A percentile compares a stretch with the other conserved stretches of the same genome.
These are phyloP conservation scores for Corydoras maculifer DNA, from an alignment of 2,113 vertebrate species.

Conservation along the genomic window DNA sequence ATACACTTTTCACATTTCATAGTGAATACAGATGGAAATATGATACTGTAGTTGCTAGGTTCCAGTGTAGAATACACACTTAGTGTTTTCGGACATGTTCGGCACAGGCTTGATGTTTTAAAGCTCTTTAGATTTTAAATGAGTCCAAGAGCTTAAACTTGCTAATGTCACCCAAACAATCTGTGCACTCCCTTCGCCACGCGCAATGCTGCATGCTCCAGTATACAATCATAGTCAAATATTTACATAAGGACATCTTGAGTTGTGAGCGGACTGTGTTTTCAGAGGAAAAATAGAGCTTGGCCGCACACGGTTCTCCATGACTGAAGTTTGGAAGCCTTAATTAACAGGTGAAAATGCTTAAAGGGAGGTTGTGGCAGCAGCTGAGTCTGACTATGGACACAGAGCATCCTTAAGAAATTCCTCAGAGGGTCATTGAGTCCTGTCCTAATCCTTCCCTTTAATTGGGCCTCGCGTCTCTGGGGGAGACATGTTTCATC, in stretches of 20 bases:
- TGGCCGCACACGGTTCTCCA: conserved; percentile 37
- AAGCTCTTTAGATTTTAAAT: conserved; percentile 36
- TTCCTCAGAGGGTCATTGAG: conserved; percentile 72
- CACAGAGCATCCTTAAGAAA: conserved; percentile 54
- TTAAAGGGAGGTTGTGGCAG: conserved; percentile 62
- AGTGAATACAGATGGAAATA: not conserved
- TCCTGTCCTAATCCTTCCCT: conserved; percentile 70
- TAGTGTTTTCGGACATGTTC: too few species aligned
- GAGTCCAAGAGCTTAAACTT: conserved; percentile 35
- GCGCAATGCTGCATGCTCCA: conserved; percentile 45
- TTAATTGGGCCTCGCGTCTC: conserved; percentile 71
- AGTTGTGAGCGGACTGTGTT: conserved; percentile 51
- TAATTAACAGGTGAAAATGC: conserved; percentile 78
- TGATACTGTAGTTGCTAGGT: too few species aligned
- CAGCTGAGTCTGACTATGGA: conserved; percentile 43
- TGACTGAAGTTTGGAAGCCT: conserved; percentile 41
- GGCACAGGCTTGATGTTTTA: not conserved
- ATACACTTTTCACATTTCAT: not conserved
- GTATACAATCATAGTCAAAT: conserved; percentile 58
- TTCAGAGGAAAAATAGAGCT: conserved; percentile 28
- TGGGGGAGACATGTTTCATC: conserved; percentile 66
- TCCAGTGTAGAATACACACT: too few species aligned
- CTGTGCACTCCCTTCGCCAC: conserved; percentile 43
- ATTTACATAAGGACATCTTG: conserved; percentile 62
- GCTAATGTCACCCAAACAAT: conserved; percentile 46